A percentile compares a stretch with the other conserved stretches of the same genome.
phyloP scores from a whole-genome alignment of 2,797 vertebrate species.

The Phataginus tetradactyla region DNA sequence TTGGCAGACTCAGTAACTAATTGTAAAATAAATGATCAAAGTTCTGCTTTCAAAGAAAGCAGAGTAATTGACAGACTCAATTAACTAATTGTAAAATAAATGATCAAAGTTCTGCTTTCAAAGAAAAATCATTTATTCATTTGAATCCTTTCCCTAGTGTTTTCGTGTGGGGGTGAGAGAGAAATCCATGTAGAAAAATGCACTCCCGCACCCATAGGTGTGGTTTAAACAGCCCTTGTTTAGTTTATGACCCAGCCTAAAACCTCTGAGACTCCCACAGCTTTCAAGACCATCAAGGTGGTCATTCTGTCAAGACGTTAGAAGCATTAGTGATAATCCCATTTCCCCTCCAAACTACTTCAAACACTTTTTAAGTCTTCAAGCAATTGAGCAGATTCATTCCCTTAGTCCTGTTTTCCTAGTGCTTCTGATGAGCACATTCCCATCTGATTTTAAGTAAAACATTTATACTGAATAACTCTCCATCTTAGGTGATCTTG shows the following conservation, averaged over 20 bases:
- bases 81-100: constrained; percentile 15
- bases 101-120: background rate
- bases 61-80: background rate
- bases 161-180: background rate
- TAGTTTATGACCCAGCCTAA: background rate
- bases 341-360: constrained; percentile 1
- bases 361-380: background rate
- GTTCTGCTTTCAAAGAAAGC: background rate
- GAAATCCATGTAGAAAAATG: background rate
- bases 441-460: background rate
- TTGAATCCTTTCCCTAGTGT: background rate
- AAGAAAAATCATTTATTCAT: background rate
- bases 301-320: background rate
- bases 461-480: constrained; percentile 47
- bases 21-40: background rate
- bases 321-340: background rate
- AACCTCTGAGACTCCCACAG: background rate
- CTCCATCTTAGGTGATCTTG: background rate
- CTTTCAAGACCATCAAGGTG: background rate
- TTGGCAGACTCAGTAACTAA: background rate
- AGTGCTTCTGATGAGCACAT: background rate
- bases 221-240: background rate
- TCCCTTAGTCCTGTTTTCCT: constrained; percentile 1
- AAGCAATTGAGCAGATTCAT: background rate
- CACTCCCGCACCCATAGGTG: background rate